Base-by-base conservation (phyloP, 2,888 invertebrate species). In the Chorisops tibialis region DNA sequence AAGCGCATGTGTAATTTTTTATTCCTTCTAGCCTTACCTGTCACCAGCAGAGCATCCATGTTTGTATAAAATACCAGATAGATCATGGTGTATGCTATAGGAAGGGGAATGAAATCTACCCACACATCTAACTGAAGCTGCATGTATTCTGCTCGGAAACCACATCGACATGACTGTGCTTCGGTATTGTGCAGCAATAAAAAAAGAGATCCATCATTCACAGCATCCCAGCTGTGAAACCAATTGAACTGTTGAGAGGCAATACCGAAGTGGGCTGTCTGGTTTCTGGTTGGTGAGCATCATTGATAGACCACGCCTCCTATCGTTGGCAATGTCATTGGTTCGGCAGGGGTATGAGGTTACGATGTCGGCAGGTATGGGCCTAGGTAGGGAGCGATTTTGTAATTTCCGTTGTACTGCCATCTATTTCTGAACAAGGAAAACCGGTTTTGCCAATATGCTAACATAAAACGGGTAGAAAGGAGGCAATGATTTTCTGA, bases 371-470 rank as follows among this genome's bases (percentile, higher is more conserved):
- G 2, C 56, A 56, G 56, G 56, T 56, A 56, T 56, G 56, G 30
- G 56, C 11, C 16, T 18, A 43, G 45, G 43, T 3, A 41, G 41
- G 14, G 9, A 7, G 41, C 16, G 1, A 30, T 30, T 16, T 45
- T 56, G 56, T 45, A 56, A 56, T 56, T 56, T 56, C 56, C 56
- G 43, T 56, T 56, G 56, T 43, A 19, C 43, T 45, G 45, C 38
- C 43, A 56, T 56, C 30, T 56, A 45, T 56, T 5, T 12, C 4
- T 16, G 54, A 21, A 22, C 5, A 39, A 19, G 35, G 18, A 45
- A 30, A 56, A 56, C 56, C 30, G 45, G 56, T 56, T 45, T 19
- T 30, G 30, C 2, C 30, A 5, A 9, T 30, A 7, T 9, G 30
- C 7, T 30, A 24, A 30, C 30, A 5, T 9, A 9, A 30, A 11